Conservation (phyloP, 2,113 vertebrate species). For the Boulengeromyrus knoepffleri region DNA sequence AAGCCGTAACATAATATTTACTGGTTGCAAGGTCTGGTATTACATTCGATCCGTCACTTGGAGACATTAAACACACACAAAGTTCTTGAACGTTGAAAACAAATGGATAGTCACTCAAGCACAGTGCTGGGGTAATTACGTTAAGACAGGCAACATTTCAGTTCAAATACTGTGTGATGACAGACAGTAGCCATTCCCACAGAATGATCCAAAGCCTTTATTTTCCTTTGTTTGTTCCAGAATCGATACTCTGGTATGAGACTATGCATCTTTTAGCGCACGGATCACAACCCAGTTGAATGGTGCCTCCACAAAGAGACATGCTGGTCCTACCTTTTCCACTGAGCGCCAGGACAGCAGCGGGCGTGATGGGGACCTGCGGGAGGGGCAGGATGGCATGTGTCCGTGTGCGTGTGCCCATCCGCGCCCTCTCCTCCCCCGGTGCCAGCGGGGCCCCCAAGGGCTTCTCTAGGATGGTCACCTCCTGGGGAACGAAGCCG, state of each 20-base stretch:
- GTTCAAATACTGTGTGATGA: neutral
- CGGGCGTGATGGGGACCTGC: conserved; percentile 67
- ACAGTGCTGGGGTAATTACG: neutral
- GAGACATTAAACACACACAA: neutral
- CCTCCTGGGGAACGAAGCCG: conserved; percentile 80
- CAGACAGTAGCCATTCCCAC: neutral
- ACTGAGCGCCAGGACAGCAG: conserved; percentile 70
- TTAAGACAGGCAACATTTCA: neutral
- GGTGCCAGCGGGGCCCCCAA: conserved; percentile 71
- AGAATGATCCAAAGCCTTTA: neutral
- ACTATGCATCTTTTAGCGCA: neutral
- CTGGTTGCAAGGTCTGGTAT: neutral
- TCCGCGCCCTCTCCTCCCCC: conserved; percentile 86
- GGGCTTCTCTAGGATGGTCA: conserved; percentile 79
- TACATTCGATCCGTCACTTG: neutral
- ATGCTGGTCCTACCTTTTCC: conserved; percentile 68
- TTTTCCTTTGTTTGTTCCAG: neutral
- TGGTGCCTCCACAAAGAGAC: neutral
- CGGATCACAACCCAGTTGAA: neutral
- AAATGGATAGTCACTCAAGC: neutral
- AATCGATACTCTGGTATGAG: neutral
- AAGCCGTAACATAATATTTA: neutral
- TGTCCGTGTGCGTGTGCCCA: conserved; percentile 84
- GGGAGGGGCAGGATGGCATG: conserved; percentile 65
- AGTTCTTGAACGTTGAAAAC: neutral